Base-by-base conservation (phyloP, 2,113 vertebrate genomes). In the Ceyx melanurus region DNA sequence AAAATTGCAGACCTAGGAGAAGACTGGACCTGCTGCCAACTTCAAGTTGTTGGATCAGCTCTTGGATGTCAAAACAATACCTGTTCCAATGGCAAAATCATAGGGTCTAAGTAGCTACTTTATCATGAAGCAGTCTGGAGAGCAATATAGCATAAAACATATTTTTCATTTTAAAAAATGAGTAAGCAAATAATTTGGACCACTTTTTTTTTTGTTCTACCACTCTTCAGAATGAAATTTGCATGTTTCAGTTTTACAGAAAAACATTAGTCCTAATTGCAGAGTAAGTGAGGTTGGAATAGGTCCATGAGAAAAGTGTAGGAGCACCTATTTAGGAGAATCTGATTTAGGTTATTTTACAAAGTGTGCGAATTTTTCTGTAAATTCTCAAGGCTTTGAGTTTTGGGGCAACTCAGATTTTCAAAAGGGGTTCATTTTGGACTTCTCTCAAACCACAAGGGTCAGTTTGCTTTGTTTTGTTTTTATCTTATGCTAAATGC, bases 41-140 rank as follows among this genome's bases (percentile, higher is more conserved):
- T 93, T 92, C 42, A 88, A 73, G 75, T 90, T 89, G 91, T 92
- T 94, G 94, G 82, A 95, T 78, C 91, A 87, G 91, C 67, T 89
- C 92, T 86, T 92, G 74, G 56, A 89, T 95, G 75, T 93, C 91
- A 94, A 95, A 96, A 96, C 87, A 94, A 94, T 93, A 74, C 84
- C 84, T 93, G 64, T 92, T 91, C 43, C 93, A 87, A 91, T 82
- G 60, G 75, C 74, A 93, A 43, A 93, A 92, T 93, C 67, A 22
- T 72, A 67, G 71, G 21, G 50, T 65, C 19, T 58, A 17, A 88
- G 71, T 72, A 85, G 51, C 60, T 88, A 28, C 64, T 89, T 85
- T 58, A 62, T 91, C 23, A 5, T 51, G 33, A 65, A 76, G 37
- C 14, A 45, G 15, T 33, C 72, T 92, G 71, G 42, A 85, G 53